Evolutionary conservation across 2,888 invertebrate genomes (phyloP), one percentile per base, ranked within the genome.

Genomic region (Caenorhabditis virilis): DNA sequence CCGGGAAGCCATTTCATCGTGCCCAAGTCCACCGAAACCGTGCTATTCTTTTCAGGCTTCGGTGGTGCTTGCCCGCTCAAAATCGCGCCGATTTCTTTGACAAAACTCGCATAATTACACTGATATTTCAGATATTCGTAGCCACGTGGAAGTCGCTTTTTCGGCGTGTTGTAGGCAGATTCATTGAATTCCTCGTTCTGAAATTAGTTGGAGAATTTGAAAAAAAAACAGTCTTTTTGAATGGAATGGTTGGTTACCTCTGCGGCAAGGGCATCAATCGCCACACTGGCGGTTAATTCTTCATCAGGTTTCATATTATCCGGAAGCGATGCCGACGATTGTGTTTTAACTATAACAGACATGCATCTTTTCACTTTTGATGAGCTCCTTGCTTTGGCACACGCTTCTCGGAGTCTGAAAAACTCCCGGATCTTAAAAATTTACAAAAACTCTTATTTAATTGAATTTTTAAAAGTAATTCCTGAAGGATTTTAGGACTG

Each of bases 381-480:
- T 1, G 56, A 39, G 23, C 48, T 49, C 25, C 70, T 52, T 20
- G 69, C 61, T 47, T 69, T 67, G 22, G 71, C 69, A 53, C 72
- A 74, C 2, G 76, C 74, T 60, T 76, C 76, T 16, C 76, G 73
- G 13, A 76, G 60, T 33, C 76, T 76, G 50, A 27, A 61, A 61
- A 56, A 45, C n/a, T n/a, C n/a, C n/a, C n/a, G n/a, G n/a, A n/a
- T 11, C n/a, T 9, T 5, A 18, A 25, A n/a, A 18, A 11, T 35
- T 18, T 33, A 15, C 16, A 23, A 43, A 15, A 20, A 22, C n/a
- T 33, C 20, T 5, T 11, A 18, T 48, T 27, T 33, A 16, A 11
- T 13, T 16, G 20, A n/a, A n/a, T n/a, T n/a, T n/a, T n/a, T n/a
- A n/a, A n/a, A n/a, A n/a, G n/a, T n/a, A n/a, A n/a, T n/a, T n/a